These are phyloP conservation scores for Ceramica pisi DNA, from an alignment of 2,888 invertebrate genomes.

Conservation along the genomic window DNA sequence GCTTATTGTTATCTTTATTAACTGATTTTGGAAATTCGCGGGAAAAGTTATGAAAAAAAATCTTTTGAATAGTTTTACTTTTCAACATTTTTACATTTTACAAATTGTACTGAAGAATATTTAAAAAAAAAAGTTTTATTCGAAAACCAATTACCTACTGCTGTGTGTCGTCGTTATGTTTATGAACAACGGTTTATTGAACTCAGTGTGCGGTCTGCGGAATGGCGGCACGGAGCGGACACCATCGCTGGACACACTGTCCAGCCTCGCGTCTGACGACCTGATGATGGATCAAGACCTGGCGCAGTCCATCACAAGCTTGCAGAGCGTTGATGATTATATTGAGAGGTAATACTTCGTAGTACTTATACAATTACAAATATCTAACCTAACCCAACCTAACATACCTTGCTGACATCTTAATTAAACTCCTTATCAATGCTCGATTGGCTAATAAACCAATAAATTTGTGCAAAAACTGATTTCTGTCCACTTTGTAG, in stretches of 20 bases:
- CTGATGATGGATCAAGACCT: slow-evolving; percentile 96
- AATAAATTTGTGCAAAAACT: too few relatives aligned
- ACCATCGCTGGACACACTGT: slow-evolving; percentile 95
- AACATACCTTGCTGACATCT: too few relatives aligned
- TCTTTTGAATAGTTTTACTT: neutral
- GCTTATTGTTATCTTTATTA: slow-evolving; percentile 8
- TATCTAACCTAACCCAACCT: too few relatives aligned
- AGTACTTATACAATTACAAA: neutral
- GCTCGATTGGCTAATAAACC: slow-evolving; percentile 1
- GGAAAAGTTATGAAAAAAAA: slow-evolving; percentile 2
- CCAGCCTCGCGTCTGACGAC: slow-evolving; percentile 97
- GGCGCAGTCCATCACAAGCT: slow-evolving; percentile 91
- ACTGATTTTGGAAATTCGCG: slow-evolving; percentile 12
- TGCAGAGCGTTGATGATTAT: slow-evolving; percentile 90
- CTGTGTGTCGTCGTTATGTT: neutral
- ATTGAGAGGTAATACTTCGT: slow-evolving; percentile 91
- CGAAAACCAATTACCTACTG: neutral
- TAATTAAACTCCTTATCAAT: too few relatives aligned
- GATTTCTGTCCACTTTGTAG: too few relatives aligned
- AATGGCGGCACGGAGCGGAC: slow-evolving; percentile 90
- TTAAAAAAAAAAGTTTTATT: too few relatives aligned
- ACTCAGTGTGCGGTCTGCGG: slow-evolving; percentile 76
- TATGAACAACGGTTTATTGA: neutral
- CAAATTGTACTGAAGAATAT: too few relatives aligned
- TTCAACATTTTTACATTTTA: neutral